phyloP scores from a whole-genome alignment of 2,888 invertebrate species.

The Pristionchus fissidentatus region DNA sequence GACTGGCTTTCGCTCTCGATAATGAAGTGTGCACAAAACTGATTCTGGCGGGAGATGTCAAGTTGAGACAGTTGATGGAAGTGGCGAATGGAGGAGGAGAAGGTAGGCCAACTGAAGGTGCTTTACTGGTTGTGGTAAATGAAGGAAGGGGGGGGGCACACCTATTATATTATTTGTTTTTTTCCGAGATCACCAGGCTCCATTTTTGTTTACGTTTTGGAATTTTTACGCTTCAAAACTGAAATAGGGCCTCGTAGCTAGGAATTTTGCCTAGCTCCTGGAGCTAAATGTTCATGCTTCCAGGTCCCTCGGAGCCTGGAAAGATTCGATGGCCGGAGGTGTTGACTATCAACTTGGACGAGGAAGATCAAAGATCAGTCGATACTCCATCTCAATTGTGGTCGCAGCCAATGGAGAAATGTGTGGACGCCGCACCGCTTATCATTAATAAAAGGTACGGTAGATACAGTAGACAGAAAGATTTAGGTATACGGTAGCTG shows the following conservation, averaged over 20 bases:
- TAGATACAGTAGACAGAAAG: not conserved
- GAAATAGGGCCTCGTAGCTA: too few relatives aligned
- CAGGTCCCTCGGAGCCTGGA: not conserved
- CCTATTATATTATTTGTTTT: too few relatives aligned
- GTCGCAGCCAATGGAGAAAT: constrained; percentile 45
- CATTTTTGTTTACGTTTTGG: too few relatives aligned
- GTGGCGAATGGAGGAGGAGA: not conserved
- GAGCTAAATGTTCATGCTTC: not conserved
- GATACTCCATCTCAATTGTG: not conserved
- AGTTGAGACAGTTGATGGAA: constrained; percentile 6
- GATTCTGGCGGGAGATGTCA: constrained; percentile 18
- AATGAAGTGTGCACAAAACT: constrained; percentile 7
- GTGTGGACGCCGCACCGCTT: constrained; percentile 44
- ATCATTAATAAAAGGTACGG: constrained; percentile 16
- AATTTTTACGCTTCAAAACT: too few relatives aligned
- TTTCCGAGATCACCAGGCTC: too few relatives aligned
- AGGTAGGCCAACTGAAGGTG: not conserved
- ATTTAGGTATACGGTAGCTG: not conserved
- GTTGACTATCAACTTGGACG: not conserved
- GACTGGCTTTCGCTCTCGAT: constrained; percentile 22
- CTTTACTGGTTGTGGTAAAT: too few relatives aligned
- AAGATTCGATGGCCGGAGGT: not conserved
- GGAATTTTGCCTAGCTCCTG: not conserved
- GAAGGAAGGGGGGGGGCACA: too few relatives aligned
- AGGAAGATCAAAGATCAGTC: not conserved